These are phyloP conservation scores for Nomada flava DNA, from an alignment of 2,888 invertebrate species.

Conservation along the genomic window DNA sequence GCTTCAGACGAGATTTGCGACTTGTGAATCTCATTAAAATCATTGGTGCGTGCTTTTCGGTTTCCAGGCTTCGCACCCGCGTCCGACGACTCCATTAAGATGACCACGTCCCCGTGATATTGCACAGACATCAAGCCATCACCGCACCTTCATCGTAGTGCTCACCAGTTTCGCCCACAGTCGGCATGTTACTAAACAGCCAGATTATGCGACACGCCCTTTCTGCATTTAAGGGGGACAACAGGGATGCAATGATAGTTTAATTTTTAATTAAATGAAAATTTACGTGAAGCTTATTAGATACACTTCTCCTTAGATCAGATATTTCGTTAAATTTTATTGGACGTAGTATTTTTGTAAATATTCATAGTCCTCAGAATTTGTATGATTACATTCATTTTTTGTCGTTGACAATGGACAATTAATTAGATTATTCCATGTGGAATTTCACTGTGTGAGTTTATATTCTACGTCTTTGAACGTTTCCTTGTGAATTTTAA, in stretches of 20 bases:
- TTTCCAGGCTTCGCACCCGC: conserved; percentile 74
- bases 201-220: conserved; percentile 13
- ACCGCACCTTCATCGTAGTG: conserved; percentile 58
- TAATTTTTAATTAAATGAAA: background rate
- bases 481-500: no score
- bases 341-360: background rate
- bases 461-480: no score
- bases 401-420: background rate
- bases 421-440: background rate
- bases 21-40: conserved; percentile 83
- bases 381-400: no score
- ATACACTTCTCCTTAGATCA: no score
- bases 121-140: conserved; percentile 78
- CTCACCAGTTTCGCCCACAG: conserved; percentile 36
- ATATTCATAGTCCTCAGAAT: background rate
- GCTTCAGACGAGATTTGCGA: conserved; percentile 72
- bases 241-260: background rate
- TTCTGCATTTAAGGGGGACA: background rate
- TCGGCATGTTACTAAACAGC: conserved; percentile 15
- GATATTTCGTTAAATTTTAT: no score
- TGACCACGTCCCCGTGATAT: conserved; percentile 84
- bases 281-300: no score
- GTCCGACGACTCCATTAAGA: conserved; percentile 82
- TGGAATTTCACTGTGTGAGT: no score
- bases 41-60: conserved; percentile 82